Evolutionary conservation across 2,113 vertebrate species (phyloP).

Genomic region (Halcyon senegalensis): DNA sequence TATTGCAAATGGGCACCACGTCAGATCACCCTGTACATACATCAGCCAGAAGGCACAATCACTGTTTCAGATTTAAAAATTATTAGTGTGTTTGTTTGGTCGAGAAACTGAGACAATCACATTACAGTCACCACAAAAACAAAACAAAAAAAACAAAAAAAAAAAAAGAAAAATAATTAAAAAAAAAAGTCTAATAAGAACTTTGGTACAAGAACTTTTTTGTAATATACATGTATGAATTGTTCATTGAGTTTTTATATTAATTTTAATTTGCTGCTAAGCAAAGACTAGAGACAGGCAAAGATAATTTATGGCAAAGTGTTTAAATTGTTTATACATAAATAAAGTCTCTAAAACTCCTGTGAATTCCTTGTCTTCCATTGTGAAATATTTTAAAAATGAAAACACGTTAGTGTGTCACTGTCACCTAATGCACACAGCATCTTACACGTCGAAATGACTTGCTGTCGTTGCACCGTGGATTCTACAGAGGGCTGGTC

Average conservation of each 20-base stretch:
- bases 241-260: conserved; percentile 99
- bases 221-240: conserved; percentile 99
- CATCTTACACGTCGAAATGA: rapidly evolving
- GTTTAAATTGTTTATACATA: conserved; percentile 99
- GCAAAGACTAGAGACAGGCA: conserved; percentile 99
- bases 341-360: conserved; percentile 99
- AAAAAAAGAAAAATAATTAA: conserved; percentile 16
- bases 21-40: conserved; percentile 94
- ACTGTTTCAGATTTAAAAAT: conserved; percentile 89
- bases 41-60: conserved; percentile 87
- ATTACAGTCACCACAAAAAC: conserved; percentile 88
- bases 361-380: conserved; percentile 93
- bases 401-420: background rate
- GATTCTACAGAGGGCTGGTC: background rate
- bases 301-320: conserved; percentile 99
- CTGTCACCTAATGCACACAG: background rate
- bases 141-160: conserved; percentile 72
- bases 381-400: conserved; percentile 57
- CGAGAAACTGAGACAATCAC: conserved; percentile 99
- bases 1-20: conserved; percentile 96
- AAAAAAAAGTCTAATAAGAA: conserved; percentile 88
- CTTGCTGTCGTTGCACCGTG: background rate
- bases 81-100: conserved; percentile 95
- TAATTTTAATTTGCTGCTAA: conserved; percentile 97
- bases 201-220: conserved; percentile 93